These are phyloP conservation scores for Dascillus cervinus DNA, from an alignment of 2,888 invertebrate species.

Conservation along the genomic window DNA sequence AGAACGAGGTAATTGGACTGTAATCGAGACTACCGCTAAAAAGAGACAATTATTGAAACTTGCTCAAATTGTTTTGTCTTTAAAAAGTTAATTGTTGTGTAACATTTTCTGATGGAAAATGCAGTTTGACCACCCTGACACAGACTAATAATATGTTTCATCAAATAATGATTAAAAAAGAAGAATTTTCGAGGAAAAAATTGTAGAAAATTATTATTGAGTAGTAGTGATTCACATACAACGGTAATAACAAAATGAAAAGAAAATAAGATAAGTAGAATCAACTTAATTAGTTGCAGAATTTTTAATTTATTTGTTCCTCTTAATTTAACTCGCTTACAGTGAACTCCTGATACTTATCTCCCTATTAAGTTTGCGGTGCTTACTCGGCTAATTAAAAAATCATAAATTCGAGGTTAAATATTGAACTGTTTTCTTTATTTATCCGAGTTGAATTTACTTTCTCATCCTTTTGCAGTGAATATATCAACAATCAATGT, in stretches of 20 bases:
- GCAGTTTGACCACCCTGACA: conserved; percentile 20
- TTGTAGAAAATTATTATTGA: conserved; percentile 8
- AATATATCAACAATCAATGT: no score
- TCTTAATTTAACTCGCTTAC: conserved; percentile 9
- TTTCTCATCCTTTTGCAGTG: no score
- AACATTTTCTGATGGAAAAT: conserved; percentile 19
- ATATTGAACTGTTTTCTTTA: no score
- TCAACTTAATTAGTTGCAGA: conserved; percentile 6
- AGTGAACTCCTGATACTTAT: no score
- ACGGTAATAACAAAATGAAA: conserved; percentile 6
- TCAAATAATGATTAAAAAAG: conserved; percentile 1
- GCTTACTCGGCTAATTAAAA: no score
- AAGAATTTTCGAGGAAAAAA: background rate
- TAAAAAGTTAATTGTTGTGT: conserved; percentile 24
- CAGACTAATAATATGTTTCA: conserved; percentile 9
- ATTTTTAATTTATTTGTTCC: conserved; percentile 10
- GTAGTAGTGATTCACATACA: conserved; percentile 6
- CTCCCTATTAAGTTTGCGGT: no score
- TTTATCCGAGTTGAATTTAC: no score
- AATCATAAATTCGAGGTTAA: no score
- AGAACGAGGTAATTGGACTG: conserved; percentile 12
- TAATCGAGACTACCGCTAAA: conserved; percentile 20
- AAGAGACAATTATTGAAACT: conserved; percentile 20
- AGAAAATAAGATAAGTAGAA: conserved; percentile 6
- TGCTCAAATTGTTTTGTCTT: conserved; percentile 18